Conservation (phyloP, 2,113 vertebrate genomes). For the Aptenodytes patagonicus region DNA sequence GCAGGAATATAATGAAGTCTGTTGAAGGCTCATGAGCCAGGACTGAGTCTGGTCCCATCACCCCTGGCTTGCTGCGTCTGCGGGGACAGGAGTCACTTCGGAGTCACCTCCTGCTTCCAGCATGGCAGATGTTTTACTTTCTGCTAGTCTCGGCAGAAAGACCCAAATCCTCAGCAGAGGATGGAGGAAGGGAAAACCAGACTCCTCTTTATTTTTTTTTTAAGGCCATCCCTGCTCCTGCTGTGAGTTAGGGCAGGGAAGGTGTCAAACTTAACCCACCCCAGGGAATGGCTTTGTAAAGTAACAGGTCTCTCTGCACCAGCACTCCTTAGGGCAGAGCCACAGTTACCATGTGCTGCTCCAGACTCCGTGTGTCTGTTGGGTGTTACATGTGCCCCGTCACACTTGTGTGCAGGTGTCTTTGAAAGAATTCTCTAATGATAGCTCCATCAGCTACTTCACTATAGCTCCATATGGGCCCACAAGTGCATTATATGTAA, state of each 20-base stretch:
- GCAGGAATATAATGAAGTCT: neutral
- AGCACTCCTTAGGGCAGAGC: neutral
- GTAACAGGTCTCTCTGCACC: neutral
- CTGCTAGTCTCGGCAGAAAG: neutral
- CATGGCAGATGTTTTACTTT: neutral
- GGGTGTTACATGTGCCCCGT: neutral
- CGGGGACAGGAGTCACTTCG: neutral
- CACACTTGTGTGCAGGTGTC: neutral
- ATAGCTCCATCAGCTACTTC: neutral
- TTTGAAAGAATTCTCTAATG: neutral
- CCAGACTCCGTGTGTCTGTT: neutral
- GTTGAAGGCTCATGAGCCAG: neutral
- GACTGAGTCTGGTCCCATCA: too few relatives aligned
- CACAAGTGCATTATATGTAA: accelerated
- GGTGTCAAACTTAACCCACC: accelerated
- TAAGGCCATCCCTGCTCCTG: neutral
- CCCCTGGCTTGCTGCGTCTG: accelerated
- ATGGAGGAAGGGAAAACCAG: neutral
- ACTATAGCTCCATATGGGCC: accelerated
- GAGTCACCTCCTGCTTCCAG: neutral
- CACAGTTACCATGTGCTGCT: accelerated
- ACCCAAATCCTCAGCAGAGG: neutral
- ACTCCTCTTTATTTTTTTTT: too few relatives aligned
- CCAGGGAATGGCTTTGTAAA: accelerated
- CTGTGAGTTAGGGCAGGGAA: neutral